Evolutionary conservation across 1,140 invertebrate genomes (phyloP).

Genomic region (Aphelinus atriplicis): DNA sequence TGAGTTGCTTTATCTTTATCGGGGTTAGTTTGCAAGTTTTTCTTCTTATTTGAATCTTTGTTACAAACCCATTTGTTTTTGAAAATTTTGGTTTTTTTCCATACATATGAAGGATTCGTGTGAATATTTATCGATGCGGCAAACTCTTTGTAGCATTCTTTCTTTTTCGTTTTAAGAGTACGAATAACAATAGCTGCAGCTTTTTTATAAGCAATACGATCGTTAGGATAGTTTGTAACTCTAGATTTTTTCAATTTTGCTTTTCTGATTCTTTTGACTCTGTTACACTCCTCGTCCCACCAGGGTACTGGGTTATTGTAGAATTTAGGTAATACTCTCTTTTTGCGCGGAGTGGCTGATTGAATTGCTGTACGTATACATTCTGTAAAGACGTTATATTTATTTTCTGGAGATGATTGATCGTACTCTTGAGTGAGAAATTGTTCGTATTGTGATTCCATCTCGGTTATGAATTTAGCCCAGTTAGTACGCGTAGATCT

Average conservation of each 20-base stretch:
- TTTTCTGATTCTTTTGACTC: background rate
- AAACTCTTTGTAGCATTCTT: background rate
- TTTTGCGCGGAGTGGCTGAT: no score
- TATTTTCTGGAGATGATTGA: background rate
- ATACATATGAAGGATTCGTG: background rate
- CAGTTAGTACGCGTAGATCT: no score
- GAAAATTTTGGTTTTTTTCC: background rate
- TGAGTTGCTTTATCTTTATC: no score
- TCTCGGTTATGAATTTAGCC: background rate
- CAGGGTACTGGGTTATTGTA: background rate
- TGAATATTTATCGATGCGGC: background rate
- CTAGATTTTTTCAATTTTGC: background rate
- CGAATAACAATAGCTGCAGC: background rate
- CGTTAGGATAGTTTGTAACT: background rate
- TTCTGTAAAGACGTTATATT: background rate
- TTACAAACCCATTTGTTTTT: background rate
- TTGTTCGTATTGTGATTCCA: background rate
- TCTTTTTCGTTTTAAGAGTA: background rate
- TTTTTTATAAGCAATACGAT: slow-evolving; percentile 5
- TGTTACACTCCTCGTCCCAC: background rate
- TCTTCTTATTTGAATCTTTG: background rate
- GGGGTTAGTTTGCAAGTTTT: background rate
- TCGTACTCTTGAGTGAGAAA: background rate
- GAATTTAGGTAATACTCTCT: background rate
- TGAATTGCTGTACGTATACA: no score